A percentile compares a stretch with the other conserved stretches of the same genome.
phyloP scores from a whole-genome alignment of 2,797 vertebrate species.

The Coranthus polyacanthus region DNA sequence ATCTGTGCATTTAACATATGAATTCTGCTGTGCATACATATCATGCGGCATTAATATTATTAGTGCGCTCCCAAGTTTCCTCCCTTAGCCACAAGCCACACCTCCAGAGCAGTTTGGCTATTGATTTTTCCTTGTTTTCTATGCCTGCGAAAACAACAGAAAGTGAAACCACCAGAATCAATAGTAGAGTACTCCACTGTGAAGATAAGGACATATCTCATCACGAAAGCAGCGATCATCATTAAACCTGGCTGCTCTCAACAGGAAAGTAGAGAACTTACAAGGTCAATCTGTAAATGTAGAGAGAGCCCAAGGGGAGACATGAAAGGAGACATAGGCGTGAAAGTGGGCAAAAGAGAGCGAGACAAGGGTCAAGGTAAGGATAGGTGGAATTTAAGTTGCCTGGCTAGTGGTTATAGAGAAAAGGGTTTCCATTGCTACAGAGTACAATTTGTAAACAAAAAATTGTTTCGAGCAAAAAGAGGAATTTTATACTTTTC shows the following conservation, averaged over 20 bases:
- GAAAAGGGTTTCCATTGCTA: too few relatives aligned
- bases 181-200: conserved; percentile 64
- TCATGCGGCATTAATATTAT: conserved; percentile 14
- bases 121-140: conserved; percentile 69
- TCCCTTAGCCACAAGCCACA: conserved; percentile 28
- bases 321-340: background rate
- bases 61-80: conserved; percentile 21
- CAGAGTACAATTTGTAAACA: too few relatives aligned
- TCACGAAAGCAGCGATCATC: conserved; percentile 34
- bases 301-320: background rate
- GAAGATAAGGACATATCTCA: conserved; percentile 58
- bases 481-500: too few relatives aligned
- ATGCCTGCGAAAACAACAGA: conserved; percentile 56
- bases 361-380: conserved; percentile 20
- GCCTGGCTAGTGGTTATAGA: too few relatives aligned
- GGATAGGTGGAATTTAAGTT: background rate
- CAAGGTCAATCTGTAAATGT: conserved; percentile 1
- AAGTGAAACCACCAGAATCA: conserved; percentile 74
- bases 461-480: too few relatives aligned
- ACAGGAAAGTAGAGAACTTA: conserved; percentile 41
- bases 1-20: conserved; percentile 1
- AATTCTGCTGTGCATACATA: conserved; percentile 1
- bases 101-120: conserved; percentile 40
- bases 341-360: conserved; percentile 7
- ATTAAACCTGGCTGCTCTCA: conserved; percentile 37